Evolutionary conservation across 2,888 invertebrate genomes (phyloP), one percentile per base, ranked within the genome.

Genomic region (Epirrhoe alternata): DNA sequence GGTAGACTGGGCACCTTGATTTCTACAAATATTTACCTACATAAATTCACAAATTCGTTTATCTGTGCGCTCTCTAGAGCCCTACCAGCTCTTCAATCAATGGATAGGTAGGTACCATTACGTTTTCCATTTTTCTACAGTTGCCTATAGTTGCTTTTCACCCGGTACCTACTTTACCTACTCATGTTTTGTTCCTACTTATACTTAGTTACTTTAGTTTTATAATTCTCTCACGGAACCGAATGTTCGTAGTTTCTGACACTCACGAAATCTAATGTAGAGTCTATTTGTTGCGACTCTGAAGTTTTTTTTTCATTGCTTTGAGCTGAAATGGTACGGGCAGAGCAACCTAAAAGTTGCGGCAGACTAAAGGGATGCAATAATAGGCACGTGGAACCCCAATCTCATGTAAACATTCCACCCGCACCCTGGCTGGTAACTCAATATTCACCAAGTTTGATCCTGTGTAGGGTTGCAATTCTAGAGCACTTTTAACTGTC

Each of bases 361-460:
- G 50, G 42, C 49, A 77, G 72, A 59, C 77, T 84, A 83, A 78
- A 85, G 89, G 90, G 90, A 91, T 91, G 92, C 86, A 91, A 90
- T 91, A 87, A n/a, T 80, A 71, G 80, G 76, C 74, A 66, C 74
- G 66, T 65, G 64, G 81, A 78, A 86, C 86, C 86, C 83, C 83
- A 87, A 89, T 86, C 87, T 85, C 81, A 77, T 80, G 88, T 86
- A 90, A 91, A 91, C 88, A 90, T 86, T 85, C 86, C 83, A 82
- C 87, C 87, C 85, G 82, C 85, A 82, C 85, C 83, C 83, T 79
- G 74, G 78, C 68, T 78, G 76, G 86, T 84, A 87, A 86, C 87
- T 85, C 83, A 83, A 87, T 87, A 87, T 86, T 83, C 78, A 74
- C 80, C 79, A 65, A 78, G 75, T 73, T 63, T 63, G 71, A 69